A percentile compares a stretch with the other conserved stretches of the same genome.
Conservation (phyloP, 2,113 vertebrate genomes). For the Chionis minor region DNA sequence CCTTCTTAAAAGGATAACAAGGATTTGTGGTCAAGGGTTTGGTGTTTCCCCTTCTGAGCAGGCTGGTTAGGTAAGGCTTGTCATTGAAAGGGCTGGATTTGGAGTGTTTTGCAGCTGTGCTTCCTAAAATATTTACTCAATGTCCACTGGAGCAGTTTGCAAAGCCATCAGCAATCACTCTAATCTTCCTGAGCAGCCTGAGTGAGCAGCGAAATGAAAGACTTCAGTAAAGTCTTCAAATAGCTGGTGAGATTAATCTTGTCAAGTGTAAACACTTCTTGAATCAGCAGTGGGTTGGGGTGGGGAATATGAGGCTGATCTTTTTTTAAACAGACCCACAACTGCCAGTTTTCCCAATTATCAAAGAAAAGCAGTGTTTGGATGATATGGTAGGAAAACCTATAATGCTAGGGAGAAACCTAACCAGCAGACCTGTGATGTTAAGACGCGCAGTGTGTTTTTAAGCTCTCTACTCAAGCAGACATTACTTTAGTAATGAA, state of each 20-base stretch:
- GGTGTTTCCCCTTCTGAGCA: neutral
- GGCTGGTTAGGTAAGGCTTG: neutral
- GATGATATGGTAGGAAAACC: neutral
- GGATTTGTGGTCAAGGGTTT: neutral
- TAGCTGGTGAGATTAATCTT: slow-evolving; percentile 41
- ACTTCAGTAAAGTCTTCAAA: slow-evolving; percentile 18
- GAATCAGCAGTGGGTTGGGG: neutral
- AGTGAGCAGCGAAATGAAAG: slow-evolving; percentile 50
- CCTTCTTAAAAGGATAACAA: neutral
- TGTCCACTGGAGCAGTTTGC: slow-evolving; percentile 39
- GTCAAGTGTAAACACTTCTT: slow-evolving; percentile 3
- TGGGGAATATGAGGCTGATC: neutral
- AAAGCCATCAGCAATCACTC: slow-evolving; percentile 46
- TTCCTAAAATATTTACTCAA: slow-evolving; percentile 49
- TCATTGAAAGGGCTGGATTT: neutral
- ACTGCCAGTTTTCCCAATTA: neutral
- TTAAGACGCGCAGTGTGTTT: neutral
- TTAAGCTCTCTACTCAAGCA: neutral
- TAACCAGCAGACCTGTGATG: neutral
- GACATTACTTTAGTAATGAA: neutral
- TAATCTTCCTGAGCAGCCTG: slow-evolving; percentile 52
- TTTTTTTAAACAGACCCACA: neutral
- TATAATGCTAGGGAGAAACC: neutral
- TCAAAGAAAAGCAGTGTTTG: neutral
- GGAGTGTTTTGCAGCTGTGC: neutral